Evolutionary conservation across 92 coral and sea anemone species (phyloP).

Genomic region (Epizoanthus scotinus): DNA sequence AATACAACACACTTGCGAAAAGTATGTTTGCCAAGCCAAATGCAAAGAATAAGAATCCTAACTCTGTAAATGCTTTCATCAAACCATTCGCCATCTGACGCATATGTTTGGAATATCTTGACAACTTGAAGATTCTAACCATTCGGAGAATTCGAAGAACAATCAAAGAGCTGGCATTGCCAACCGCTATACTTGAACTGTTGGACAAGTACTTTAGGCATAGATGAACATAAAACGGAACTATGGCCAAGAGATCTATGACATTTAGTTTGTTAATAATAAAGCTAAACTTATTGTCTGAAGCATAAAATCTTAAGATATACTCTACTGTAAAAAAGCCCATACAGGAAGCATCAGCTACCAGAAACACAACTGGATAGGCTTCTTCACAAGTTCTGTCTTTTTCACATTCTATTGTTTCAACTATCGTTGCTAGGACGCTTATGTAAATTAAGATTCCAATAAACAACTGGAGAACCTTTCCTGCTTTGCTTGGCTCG

Average conservation of each 20-base stretch:
- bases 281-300: constrained; percentile 64
- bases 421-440: constrained; percentile 66
- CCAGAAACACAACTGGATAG: constrained; percentile 63
- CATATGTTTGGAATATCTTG: constrained; percentile 91
- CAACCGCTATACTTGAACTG: constrained; percentile 46
- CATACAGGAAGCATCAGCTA: constrained; percentile 75
- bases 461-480: constrained; percentile 64
- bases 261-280: constrained; percentile 69
- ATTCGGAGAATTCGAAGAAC: constrained; percentile 84
- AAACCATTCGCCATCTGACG: constrained; percentile 81
- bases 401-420: constrained; percentile 66
- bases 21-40: constrained; percentile 77
- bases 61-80: constrained; percentile 78
- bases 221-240: constrained; percentile 79
- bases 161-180: constrained; percentile 74
- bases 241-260: constrained; percentile 78
- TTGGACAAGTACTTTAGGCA: constrained; percentile 46
- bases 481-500: constrained; percentile 57
- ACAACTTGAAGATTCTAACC: constrained; percentile 82
- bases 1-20: constrained; percentile 88
- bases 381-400: constrained; percentile 69
- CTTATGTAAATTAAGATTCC: constrained; percentile 79
- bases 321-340: constrained; percentile 81
- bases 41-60: constrained; percentile 88
- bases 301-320: constrained; percentile 76